Base-by-base conservation (phyloP, 1,140 invertebrate genomes). In the Drosophila ironensis region DNA sequence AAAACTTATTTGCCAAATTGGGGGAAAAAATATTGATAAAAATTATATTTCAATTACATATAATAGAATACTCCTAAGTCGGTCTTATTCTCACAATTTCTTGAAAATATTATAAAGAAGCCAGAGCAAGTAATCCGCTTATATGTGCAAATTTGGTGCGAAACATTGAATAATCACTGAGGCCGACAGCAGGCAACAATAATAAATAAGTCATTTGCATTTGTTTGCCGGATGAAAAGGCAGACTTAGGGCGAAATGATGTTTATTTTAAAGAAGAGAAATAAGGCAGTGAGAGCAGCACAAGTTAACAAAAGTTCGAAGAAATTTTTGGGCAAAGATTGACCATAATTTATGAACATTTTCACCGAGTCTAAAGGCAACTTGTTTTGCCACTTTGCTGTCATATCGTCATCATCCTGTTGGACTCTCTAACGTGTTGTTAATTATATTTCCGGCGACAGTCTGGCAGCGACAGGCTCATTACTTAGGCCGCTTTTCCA, bases 391-490 rank as follows among this genome's bases (percentile, higher is more conserved):
- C n/a, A n/a, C n/a, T n/a, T n/a, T n/a, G n/a, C n/a, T n/a, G n/a
- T n/a, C n/a, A n/a, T 22, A 22, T 30, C 17, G n/a, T 30, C 50
- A 16, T 35, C 19, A 35, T 54, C 37, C 17, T 20, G 30, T 48
- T 33, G 7, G n/a, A 12, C 37, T 56, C 25, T 19, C 54, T 61
- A 77, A 72, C 41, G 68, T 77, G 60, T 61, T 68, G 66, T 78
- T 78, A 77, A 77, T 77, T 78, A 78, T 73, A 63, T 59, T 56
- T 72, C 19, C 52, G 38, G 52, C 52, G 1, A 45, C 52, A 45
- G 12, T 57, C 57, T 61, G 57, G 38, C 63, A 48, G 50, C 61
- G 68, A 57, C 74, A 69, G 68, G 19, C 61, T 41, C 61, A 72
- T 78, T 78, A 77, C 50, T 61, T 45, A 44, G 52, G 38, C 19